These are phyloP conservation scores for Chrysemys picta DNA, from an alignment of 2,113 vertebrate genomes.

Conservation along the genomic window DNA sequence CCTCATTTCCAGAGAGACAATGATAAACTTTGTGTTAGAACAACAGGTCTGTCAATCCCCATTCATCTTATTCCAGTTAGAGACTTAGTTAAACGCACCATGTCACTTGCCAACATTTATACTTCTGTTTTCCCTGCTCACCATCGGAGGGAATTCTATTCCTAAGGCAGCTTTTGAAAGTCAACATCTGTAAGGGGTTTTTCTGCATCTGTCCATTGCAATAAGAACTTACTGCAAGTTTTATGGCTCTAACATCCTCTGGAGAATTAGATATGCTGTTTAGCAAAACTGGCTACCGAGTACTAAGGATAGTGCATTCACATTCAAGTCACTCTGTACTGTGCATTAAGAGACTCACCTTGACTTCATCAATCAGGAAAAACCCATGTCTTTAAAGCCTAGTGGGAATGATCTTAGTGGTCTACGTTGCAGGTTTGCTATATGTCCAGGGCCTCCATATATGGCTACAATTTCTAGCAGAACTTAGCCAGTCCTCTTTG, in stretches of 20 bases:
- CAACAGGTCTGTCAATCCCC: background rate
- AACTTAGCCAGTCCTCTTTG: fast-evolving
- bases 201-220: background rate
- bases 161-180: background rate
- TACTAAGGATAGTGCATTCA: background rate
- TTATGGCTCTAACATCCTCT: background rate
- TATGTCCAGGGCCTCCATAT: background rate
- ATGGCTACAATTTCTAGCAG: fast-evolving
- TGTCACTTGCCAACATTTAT: background rate
- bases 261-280: background rate
- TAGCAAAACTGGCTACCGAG: background rate
- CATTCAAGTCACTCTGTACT: background rate
- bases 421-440: background rate
- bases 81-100: background rate
- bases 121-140: background rate
- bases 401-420: background rate
- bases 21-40: conserved; percentile 17
- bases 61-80: background rate
- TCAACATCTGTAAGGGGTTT: background rate
- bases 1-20: conserved; percentile 32
- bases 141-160: background rate
- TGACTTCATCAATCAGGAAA: background rate
- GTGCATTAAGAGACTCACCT: background rate
- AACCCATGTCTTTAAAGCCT: background rate
- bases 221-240: background rate